Conservation (phyloP, 2,888 invertebrate genomes). For the Chrysolina haemoptera region DNA sequence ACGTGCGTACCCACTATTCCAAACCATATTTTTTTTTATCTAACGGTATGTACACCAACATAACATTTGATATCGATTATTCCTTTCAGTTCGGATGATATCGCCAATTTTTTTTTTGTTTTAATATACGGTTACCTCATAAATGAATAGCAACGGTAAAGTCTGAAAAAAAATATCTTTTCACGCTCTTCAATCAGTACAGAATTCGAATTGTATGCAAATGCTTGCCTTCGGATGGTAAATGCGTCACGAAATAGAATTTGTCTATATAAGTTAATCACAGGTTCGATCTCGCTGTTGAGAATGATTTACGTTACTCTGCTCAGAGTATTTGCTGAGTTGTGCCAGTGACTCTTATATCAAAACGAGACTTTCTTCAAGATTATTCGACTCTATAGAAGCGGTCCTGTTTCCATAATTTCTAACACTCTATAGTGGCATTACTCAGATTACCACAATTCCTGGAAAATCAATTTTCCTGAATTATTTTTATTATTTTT, state of each 20-base stretch:
- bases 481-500: no score
- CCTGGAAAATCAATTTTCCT: no score
- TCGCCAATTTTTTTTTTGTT: constrained; percentile 18
- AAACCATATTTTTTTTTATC: constrained; percentile 7
- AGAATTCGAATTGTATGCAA: constrained; percentile 30
- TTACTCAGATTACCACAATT: no score
- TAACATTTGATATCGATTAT: constrained; percentile 20
- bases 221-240: constrained; percentile 17
- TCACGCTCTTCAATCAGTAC: constrained; percentile 18
- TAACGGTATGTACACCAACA: constrained; percentile 5
- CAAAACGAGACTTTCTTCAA: neutral
- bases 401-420: no score
- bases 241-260: neutral
- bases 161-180: constrained; percentile 15
- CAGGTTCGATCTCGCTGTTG: constrained; percentile 6
- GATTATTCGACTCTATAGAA: no score
- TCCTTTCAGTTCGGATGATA: constrained; percentile 3
- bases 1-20: constrained; percentile 1
- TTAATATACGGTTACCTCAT: constrained; percentile 24
- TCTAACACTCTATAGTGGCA: no score
- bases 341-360: neutral
- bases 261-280: constrained; percentile 19
- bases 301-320: constrained; percentile 7
- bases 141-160: constrained; percentile 26
- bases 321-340: neutral